A percentile compares a stretch with the other conserved stretches of the same genome.
Evolutionary conservation across 2,113 vertebrate species (phyloP).

Genomic region (Perca schrenkii): DNA sequence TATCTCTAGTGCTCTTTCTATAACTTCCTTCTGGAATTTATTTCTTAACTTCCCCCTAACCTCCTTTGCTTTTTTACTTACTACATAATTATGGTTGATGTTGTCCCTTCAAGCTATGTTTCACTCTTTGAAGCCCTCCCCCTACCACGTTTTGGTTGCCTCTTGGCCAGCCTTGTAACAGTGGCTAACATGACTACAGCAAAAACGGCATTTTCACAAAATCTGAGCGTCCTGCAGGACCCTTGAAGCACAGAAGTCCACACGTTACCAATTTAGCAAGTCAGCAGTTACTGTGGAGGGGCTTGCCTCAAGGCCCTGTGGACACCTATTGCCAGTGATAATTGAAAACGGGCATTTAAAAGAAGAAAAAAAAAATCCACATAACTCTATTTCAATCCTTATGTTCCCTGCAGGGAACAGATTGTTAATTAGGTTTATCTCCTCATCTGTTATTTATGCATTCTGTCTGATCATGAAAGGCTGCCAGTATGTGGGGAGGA

Average conservation of each 20-base stretch:
- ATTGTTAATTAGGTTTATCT: slow-evolving; percentile 68
- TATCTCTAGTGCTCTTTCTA: too few relatives aligned
- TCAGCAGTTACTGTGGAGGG: slow-evolving; percentile 47
- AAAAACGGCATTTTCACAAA: slow-evolving; percentile 16
- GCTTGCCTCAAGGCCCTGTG: slow-evolving; percentile 14
- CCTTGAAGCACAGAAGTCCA: slow-evolving; percentile 15
- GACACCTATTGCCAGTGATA: slow-evolving; percentile 36
- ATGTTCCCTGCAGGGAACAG: slow-evolving; percentile 51
- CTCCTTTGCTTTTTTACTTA: neutral
- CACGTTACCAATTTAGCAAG: slow-evolving; percentile 35
- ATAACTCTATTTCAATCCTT: slow-evolving; percentile 43
- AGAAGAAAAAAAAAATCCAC: neutral
- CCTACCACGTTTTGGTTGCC: slow-evolving; percentile 1
- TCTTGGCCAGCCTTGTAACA: neutral
- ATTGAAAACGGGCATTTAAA: slow-evolving; percentile 54
- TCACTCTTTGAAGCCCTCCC: slow-evolving; percentile 50
- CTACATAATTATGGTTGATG: slow-evolving; percentile 1
- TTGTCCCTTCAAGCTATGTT: slow-evolving; percentile 15
- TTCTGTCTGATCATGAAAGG: slow-evolving; percentile 71
- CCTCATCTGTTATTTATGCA: slow-evolving; percentile 76
- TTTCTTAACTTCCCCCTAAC: neutral
- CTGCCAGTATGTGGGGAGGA: slow-evolving; percentile 43
- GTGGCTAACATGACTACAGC: slow-evolving; percentile 17
- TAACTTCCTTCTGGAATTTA: neutral
- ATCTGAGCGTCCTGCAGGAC: slow-evolving; percentile 11